Base-by-base conservation (phyloP, 23 tunicate genomes). In the Halocynthia roretzi region DNA sequence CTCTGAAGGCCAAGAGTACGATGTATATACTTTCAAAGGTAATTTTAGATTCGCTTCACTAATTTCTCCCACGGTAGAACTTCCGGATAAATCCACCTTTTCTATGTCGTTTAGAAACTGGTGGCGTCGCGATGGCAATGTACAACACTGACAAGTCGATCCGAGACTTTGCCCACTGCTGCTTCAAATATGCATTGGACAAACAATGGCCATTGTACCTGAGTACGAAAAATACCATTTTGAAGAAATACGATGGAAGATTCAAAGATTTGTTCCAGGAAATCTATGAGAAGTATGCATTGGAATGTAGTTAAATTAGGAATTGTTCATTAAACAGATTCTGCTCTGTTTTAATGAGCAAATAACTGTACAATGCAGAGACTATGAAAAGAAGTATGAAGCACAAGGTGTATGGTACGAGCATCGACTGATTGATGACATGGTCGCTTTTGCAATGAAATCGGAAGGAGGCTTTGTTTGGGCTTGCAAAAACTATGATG, bases 91-190 rank as follows among this genome's bases (percentile, higher is more conserved):
- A 14, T 58, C n/a, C n/a, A n/a, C n/a, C n/a, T 10, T 67, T 67
- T 12, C 11, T 12, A 14, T 49, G 15, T 50, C 20, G n/a, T 71
- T 50, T 54, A 87, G 98, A 87, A 52, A 82, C 87, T 18, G 98
- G 98, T 53, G 98, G 98, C 49, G 98, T 92, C 54, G 80, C 98
- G 56, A 92, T 92, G 98, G 98, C 98, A 61, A 92, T 92, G 98
- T 92, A 92, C 87, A 92, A 92, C 86, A 92, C 98, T 1, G 98
- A 92, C 78, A 86, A 83, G 58, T 92, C 98, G 21, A 86, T 92
- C 68, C 15, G 62, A 63, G 92, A 92, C 53, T 92, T 92, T 72
- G 98, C 98, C 54, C 98, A 92, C 70, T 92, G 93, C 19, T 92
- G 98, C 80, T 64, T 92, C 62, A 80, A 82, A 67, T 92, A 76